Percentiles rank a stretch among this genome's conserved stretches.
phyloP scores from a whole-genome alignment of 2,113 vertebrate genomes.

The Orycteropus afer region DNA sequence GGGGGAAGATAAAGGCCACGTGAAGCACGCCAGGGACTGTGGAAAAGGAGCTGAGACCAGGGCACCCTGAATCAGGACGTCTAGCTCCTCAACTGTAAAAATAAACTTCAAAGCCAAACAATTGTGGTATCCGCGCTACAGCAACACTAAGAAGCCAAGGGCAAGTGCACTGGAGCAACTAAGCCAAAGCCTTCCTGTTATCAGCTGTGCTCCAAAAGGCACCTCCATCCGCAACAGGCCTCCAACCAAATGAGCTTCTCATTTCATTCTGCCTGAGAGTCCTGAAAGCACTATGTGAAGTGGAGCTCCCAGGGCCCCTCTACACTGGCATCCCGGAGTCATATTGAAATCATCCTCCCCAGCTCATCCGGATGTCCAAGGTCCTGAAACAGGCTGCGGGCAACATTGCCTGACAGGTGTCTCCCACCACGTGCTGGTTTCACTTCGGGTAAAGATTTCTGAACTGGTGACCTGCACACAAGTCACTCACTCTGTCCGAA shows the following conservation, averaged over 20 bases:
- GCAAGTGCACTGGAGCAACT: background rate
- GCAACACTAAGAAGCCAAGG: too few relatives aligned
- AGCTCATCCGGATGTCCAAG: background rate
- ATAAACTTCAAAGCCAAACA: too few relatives aligned
- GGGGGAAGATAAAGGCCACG: too few relatives aligned
- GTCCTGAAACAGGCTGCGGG: background rate
- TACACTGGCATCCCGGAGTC: background rate
- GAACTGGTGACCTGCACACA: background rate
- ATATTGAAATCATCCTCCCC: slow-evolving; percentile 44
- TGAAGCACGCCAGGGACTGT: too few relatives aligned
- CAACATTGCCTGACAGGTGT: background rate
- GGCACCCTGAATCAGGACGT: too few relatives aligned
- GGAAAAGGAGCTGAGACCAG: too few relatives aligned
- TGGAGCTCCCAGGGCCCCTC: background rate
- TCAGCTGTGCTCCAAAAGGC: background rate
- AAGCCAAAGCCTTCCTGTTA: background rate
- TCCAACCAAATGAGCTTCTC: background rate
- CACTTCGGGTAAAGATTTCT: background rate
- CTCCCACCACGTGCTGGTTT: background rate
- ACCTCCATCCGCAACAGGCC: background rate
- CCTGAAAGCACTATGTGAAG: background rate
- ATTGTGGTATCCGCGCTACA: too few relatives aligned
- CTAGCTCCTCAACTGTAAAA: too few relatives aligned
- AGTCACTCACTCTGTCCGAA: slow-evolving; percentile 45
- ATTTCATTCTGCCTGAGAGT: background rate